Evolutionary conservation across 2,888 invertebrate species (phyloP).

Genomic region (Machimus rusticus): DNA sequence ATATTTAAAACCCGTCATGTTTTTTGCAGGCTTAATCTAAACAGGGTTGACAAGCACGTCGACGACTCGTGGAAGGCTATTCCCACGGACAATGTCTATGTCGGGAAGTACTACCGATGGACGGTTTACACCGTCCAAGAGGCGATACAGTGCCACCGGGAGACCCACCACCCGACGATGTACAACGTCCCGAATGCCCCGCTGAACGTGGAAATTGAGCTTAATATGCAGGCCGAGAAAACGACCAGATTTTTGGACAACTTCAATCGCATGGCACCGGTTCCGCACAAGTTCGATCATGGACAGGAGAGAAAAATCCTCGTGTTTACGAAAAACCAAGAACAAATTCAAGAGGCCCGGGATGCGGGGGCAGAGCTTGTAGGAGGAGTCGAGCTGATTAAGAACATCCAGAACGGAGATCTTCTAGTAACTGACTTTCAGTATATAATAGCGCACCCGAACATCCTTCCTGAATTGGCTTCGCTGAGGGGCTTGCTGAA

Average conservation of each 20-base stretch:
- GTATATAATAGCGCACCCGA: slow-evolving; percentile 78
- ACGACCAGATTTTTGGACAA: slow-evolving; percentile 72
- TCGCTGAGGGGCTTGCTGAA: slow-evolving; percentile 80
- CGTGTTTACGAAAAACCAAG: slow-evolving; percentile 75
- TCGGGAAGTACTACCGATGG: slow-evolving; percentile 67
- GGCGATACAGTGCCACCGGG: slow-evolving; percentile 79
- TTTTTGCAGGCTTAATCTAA: slow-evolving; percentile 60
- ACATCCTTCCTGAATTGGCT: slow-evolving; percentile 79
- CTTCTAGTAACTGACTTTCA: slow-evolving; percentile 74
- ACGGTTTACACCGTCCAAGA: slow-evolving; percentile 74
- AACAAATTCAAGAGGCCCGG: slow-evolving; percentile 65
- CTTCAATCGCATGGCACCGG: slow-evolving; percentile 71
- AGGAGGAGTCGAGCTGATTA: slow-evolving; percentile 78
- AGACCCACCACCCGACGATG: slow-evolving; percentile 84
- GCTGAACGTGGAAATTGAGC: slow-evolving; percentile 75
- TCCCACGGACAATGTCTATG: slow-evolving; percentile 73
- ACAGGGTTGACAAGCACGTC: slow-evolving; percentile 65
- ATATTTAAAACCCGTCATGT: neutral
- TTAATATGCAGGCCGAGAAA: slow-evolving; percentile 74
- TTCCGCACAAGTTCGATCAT: slow-evolving; percentile 76
- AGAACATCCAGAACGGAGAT: slow-evolving; percentile 78
- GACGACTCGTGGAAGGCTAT: slow-evolving; percentile 68
- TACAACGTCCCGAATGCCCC: slow-evolving; percentile 78
- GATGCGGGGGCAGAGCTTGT: slow-evolving; percentile 77
- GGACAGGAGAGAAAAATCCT: slow-evolving; percentile 74